Percentiles rank a stretch among this genome's conserved stretches.
phyloP scores from a whole-genome alignment of 92 coral and sea anemone species.

The Galaxea fascicularis region DNA sequence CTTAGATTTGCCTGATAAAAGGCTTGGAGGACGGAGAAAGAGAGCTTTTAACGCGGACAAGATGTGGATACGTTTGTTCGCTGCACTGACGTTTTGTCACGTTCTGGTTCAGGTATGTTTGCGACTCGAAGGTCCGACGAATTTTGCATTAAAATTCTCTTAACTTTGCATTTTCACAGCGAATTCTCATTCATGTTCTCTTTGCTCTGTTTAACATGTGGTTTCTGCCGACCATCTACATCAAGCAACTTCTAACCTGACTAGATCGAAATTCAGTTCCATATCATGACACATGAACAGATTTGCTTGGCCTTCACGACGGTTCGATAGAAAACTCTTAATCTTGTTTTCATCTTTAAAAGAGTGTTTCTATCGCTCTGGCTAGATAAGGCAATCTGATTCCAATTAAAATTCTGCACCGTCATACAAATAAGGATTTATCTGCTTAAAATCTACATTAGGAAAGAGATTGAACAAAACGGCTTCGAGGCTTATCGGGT shows the following conservation, averaged over 20 bases:
- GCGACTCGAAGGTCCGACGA: neutral
- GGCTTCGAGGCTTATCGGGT: no score
- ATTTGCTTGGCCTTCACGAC: no score
- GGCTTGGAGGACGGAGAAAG: neutral
- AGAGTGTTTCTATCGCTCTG: neutral
- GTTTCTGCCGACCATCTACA: no score
- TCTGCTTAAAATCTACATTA: neutral
- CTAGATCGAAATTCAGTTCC: no score
- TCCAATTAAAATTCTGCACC: neutral
- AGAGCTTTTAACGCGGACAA: neutral
- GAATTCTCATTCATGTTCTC: neutral
- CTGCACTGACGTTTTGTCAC: neutral
- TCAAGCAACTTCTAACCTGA: no score
- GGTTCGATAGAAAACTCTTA: no score
- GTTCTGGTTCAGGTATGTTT: slow-evolving; percentile 14
- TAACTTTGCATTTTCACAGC: neutral
- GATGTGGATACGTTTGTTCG: neutral
- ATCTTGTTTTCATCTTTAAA: no score
- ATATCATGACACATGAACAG: no score
- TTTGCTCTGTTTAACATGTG: no score
- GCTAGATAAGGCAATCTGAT: neutral
- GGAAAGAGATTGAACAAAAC: neutral
- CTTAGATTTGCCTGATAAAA: slow-evolving; percentile 2
- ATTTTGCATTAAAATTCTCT: neutral
- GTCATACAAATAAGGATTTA: neutral